Evolutionary conservation across 1,140 invertebrate species (phyloP).

Genomic region (Bombus soroeensis): DNA sequence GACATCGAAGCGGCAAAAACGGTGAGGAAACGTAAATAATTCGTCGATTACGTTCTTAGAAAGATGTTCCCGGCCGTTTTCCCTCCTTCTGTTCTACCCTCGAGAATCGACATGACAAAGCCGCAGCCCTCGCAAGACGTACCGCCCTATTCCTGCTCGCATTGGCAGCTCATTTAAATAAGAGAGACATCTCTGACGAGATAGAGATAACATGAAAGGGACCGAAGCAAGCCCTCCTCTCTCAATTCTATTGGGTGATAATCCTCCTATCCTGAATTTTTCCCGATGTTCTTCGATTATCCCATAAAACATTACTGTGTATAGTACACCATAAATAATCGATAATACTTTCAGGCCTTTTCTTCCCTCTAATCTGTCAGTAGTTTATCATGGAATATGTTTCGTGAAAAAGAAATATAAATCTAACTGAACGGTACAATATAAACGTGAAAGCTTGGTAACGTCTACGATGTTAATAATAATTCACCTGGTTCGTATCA

Average conservation of each 20-base stretch:
- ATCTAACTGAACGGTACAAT: not conserved
- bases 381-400: not conserved
- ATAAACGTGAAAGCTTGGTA: not conserved
- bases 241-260: conserved; percentile 41
- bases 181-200: conserved; percentile 51
- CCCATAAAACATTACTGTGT: conserved; percentile 4
- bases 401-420: not conserved
- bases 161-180: conserved; percentile 49
- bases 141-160: conserved; percentile 1
- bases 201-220: conserved; percentile 48
- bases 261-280: conserved; percentile 27
- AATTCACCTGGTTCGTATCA: not conserved
- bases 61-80: not conserved
- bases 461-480: not conserved
- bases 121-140: conserved; percentile 12
- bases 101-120: not conserved
- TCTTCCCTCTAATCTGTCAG: not conserved
- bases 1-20: not conserved
- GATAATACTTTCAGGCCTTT: not conserved
- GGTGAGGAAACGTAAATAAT: not conserved
- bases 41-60: conserved; percentile 2
- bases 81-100: not conserved
- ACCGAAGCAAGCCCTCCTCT: not conserved
- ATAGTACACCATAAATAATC: conserved; percentile 9
- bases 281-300: conserved; percentile 34